Evolutionary conservation across 1,140 invertebrate genomes (phyloP).

Genomic region (Hypsibius dujardini): DNA sequence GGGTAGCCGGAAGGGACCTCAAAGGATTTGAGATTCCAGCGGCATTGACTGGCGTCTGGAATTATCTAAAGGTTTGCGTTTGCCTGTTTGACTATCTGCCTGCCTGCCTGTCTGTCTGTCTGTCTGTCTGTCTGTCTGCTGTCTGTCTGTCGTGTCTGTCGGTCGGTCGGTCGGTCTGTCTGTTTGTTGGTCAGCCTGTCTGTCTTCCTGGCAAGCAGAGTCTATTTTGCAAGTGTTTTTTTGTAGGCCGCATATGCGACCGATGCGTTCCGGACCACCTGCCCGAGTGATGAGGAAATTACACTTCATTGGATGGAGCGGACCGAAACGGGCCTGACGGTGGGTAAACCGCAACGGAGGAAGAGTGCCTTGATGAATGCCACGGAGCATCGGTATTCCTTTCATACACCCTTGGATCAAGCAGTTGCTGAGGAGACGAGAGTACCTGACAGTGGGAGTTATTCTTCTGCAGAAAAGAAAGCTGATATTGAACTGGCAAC

Average conservation of each 20-base stretch:
- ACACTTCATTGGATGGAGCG: constrained; percentile 41
- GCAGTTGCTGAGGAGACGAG: too few species aligned
- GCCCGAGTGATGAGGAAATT: constrained; percentile 46
- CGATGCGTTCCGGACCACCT: constrained; percentile 41
- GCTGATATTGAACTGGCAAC: too few species aligned
- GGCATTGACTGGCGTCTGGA: constrained; percentile 39
- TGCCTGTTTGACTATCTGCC: too few species aligned
- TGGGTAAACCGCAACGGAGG: background rate
- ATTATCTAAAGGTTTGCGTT: constrained; percentile 35
- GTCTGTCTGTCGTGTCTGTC: too few species aligned
- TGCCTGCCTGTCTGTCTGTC: too few species aligned
- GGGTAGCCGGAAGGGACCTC: constrained; percentile 39
- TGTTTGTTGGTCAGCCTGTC: too few species aligned
- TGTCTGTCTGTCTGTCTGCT: too few species aligned
- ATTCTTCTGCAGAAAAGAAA: too few species aligned
- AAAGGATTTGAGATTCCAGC: constrained; percentile 42
- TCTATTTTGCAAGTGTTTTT: too few species aligned
- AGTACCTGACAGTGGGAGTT: too few species aligned
- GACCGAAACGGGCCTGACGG: constrained; percentile 29
- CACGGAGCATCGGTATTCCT: constrained; percentile 14
- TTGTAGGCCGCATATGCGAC: constrained; percentile 37
- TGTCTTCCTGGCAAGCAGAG: too few species aligned
- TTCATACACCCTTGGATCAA: background rate
- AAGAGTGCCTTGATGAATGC: constrained; percentile 2
- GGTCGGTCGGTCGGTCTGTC: too few species aligned